Evolutionary conservation across 1,140 invertebrate species (phyloP).

Genomic region (Cyphomyrmex costatus): DNA sequence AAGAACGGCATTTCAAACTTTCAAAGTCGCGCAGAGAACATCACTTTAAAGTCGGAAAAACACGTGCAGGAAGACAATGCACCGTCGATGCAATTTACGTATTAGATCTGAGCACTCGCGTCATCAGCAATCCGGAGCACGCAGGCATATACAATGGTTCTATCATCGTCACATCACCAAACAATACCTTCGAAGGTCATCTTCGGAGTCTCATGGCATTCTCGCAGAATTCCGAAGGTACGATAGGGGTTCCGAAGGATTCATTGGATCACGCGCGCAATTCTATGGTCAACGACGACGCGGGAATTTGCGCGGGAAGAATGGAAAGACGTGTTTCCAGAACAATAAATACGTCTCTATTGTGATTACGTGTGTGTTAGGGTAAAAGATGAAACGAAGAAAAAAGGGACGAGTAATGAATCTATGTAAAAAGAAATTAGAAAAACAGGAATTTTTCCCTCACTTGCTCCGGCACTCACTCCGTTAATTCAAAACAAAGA

Average conservation of each 20-base stretch:
- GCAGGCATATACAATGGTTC: background rate
- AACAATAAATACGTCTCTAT: background rate
- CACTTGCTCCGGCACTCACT: background rate
- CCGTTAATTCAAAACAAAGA: background rate
- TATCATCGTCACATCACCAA: background rate
- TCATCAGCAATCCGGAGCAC: slow-evolving; percentile 3
- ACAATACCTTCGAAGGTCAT: background rate
- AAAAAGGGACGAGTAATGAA: background rate
- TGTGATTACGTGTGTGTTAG: background rate
- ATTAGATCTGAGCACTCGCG: background rate
- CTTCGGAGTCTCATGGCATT: background rate
- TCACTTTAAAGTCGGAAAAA: background rate
- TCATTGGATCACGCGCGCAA: too few relatives aligned
- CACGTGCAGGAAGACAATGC: background rate
- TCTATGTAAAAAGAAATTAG: background rate
- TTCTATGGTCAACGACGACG: background rate
- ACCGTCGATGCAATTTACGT: background rate
- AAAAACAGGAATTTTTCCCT: background rate
- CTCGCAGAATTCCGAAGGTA: background rate
- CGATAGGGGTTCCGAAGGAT: background rate
- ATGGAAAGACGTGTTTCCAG: background rate
- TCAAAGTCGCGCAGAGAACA: background rate
- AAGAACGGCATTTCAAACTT: background rate
- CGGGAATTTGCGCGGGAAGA: slow-evolving; percentile 49
- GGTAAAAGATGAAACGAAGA: background rate